Base-by-base conservation (phyloP, 53 echinoderm and acorn worm genomes). In the Hippasteria phrygiana region DNA sequence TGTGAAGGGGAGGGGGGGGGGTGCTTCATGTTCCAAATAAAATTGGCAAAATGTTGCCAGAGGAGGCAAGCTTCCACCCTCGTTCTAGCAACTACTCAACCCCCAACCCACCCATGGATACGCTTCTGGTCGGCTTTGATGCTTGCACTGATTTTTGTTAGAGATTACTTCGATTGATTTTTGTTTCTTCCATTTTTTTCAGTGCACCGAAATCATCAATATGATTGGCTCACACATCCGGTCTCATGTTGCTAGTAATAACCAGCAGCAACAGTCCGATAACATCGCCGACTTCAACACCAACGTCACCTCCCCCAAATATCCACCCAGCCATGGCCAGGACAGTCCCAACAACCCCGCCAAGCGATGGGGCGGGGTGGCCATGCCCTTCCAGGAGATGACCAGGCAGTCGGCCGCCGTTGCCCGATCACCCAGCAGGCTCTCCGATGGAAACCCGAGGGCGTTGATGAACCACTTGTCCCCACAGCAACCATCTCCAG, bases 331-430 rank as follows among this genome's bases (percentile, higher is more conserved):
- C 64, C 81, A 63, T 3, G 45, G 66, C 34, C 45, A 43, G 10
- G 82, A 82, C 38, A 82, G 82, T 66, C 82, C 82, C 63, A 47
- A 38, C 70, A 85, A 70, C 67, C 85, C 85, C 27, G 71, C 85
- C 24, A 85, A 69, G 50, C 85, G 85, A n/a, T 85, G 85, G 85
- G 71, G 85, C 47, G 85, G 47, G 34, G 85, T 85, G 38, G 70
- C 85, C 24, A 85, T 35, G 65, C 85, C 75, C 26, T 48, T 75
- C 18, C 75, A 47, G 32, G 48, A 47, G 28, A 28, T 37, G 43
- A 29, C 74, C n/a, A 70, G 14, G 38, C 71, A 35, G 4, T 63
- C 64, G 36, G 37, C 34, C 18, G 34, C 16, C 37, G 62, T 59
- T 36, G 38, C 4, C 38, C 62, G 79, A 10, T 62, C 79, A 28